These are phyloP conservation scores for Callospermophilus lateralis DNA, from an alignment of 2,113 vertebrate genomes.

Conservation along the genomic window DNA sequence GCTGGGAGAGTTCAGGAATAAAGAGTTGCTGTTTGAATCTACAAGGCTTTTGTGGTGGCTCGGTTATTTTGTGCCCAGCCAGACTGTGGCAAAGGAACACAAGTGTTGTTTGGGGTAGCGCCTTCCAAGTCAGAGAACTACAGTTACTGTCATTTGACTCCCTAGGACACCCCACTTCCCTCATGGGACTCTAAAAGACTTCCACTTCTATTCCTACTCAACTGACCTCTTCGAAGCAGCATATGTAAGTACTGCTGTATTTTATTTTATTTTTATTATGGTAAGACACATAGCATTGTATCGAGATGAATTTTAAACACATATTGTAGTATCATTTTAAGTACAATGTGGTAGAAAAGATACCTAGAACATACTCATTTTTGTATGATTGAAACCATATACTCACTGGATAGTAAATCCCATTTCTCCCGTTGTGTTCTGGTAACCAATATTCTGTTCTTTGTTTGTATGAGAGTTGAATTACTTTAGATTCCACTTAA, in stretches of 20 bases:
- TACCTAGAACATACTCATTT: neutral
- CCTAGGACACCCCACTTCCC: neutral
- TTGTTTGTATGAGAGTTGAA: neutral
- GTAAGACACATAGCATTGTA: neutral
- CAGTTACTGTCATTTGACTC: neutral
- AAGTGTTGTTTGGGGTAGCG: neutral
- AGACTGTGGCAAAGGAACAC: too few species aligned
- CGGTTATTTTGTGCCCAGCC: too few species aligned
- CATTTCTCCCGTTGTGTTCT: neutral
- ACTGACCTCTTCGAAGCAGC: neutral
- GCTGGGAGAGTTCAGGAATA: too few species aligned
- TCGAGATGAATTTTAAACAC: neutral
- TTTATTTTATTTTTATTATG: neutral
- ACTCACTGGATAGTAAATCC: neutral
- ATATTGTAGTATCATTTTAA: neutral
- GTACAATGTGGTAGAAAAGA: neutral
- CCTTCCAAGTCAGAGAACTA: neutral
- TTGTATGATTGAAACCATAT: neutral
- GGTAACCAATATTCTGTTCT: neutral
- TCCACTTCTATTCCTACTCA: neutral
- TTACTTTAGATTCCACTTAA: too few species aligned
- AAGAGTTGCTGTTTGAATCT: too few species aligned
- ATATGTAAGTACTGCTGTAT: neutral
- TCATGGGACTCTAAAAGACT: neutral
- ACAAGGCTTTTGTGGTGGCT: too few species aligned